These are phyloP conservation scores for Ichneumoninae sp. DNA, from an alignment of 2,888 invertebrate genomes.

Conservation along the genomic window DNA sequence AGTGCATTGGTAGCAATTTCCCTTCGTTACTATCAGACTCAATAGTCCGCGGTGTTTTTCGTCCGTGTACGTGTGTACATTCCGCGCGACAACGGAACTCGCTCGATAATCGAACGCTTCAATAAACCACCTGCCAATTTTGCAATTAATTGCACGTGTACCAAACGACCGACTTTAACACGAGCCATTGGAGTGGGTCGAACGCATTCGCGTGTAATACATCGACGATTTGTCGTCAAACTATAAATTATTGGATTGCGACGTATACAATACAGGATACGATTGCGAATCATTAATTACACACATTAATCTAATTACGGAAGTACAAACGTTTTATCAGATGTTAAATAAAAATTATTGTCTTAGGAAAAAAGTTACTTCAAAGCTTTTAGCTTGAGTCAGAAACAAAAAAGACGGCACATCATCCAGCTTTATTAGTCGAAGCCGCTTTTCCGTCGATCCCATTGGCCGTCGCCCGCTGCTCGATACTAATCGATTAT, in stretches of 20 bases:
- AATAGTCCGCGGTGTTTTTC: conserved; percentile 1
- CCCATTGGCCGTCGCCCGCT: no score
- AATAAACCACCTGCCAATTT: conserved; percentile 31
- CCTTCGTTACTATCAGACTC: conserved; percentile 12
- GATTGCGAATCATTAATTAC: neutral
- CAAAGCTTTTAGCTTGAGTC: no score
- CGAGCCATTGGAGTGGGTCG: neutral
- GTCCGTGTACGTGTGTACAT: neutral
- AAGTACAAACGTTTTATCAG: no score
- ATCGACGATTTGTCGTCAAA: conserved; percentile 26
- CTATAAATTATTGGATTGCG: neutral
- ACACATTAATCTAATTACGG: neutral
- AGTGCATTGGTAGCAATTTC: conserved; percentile 12
- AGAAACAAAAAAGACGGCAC: no score
- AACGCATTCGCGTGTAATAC: conserved; percentile 27
- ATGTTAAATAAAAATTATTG: no score
- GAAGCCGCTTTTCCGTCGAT: no score
- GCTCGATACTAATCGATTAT: no score
- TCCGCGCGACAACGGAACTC: neutral
- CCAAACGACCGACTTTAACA: conserved; percentile 25
- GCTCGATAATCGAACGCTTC: conserved; percentile 19
- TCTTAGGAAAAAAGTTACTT: no score
- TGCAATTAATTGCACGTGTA: conserved; percentile 27
- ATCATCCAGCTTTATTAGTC: no score
- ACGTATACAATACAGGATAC: neutral